Percentiles rank a stretch among this genome's conserved stretches.
phyloP scores from a whole-genome alignment of 2,888 invertebrate species.

The Andrena praecox region DNA sequence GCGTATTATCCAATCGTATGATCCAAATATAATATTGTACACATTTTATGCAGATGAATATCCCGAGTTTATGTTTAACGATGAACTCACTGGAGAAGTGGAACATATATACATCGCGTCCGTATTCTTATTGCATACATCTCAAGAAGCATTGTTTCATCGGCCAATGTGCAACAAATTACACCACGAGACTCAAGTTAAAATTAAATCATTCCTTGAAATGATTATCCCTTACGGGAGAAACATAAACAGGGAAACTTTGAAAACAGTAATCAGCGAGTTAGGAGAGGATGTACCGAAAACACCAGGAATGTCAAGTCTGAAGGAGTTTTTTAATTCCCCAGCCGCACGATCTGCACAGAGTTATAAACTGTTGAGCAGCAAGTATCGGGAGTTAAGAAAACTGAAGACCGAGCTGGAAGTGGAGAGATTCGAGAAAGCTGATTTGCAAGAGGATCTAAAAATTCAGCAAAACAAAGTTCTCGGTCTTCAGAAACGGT shows the following conservation, averaged over 20 bases:
- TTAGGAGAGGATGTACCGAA: slow-evolving; percentile 60
- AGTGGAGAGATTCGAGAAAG: slow-evolving; percentile 88
- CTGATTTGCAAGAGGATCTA: slow-evolving; percentile 88
- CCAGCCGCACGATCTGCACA: slow-evolving; percentile 77
- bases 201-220: slow-evolving; percentile 86
- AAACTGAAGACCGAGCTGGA: slow-evolving; percentile 87
- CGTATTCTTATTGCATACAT: slow-evolving; percentile 86
- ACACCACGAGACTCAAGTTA: slow-evolving; percentile 86
- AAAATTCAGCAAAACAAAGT: slow-evolving; percentile 86
- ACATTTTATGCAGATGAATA: slow-evolving; percentile 80
- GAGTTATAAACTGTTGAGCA: slow-evolving; percentile 82
- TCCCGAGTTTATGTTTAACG: slow-evolving; percentile 85
- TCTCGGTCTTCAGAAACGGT: slow-evolving; percentile 86
- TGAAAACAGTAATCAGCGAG: slow-evolving; percentile 85
- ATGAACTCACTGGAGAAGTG: slow-evolving; percentile 79
- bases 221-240: slow-evolving; percentile 85
- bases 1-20: neutral
- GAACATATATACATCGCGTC: slow-evolving; percentile 86
- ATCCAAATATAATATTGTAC: neutral
- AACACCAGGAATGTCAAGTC: slow-evolving; percentile 69
- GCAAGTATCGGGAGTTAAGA: slow-evolving; percentile 85
- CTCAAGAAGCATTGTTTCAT: slow-evolving; percentile 86
- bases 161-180: slow-evolving; percentile 87
- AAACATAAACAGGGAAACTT: slow-evolving; percentile 84
- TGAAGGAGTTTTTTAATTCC: slow-evolving; percentile 79